Base-by-base conservation (phyloP, 2,888 invertebrate species). In the Aricia artaxerxes region DNA sequence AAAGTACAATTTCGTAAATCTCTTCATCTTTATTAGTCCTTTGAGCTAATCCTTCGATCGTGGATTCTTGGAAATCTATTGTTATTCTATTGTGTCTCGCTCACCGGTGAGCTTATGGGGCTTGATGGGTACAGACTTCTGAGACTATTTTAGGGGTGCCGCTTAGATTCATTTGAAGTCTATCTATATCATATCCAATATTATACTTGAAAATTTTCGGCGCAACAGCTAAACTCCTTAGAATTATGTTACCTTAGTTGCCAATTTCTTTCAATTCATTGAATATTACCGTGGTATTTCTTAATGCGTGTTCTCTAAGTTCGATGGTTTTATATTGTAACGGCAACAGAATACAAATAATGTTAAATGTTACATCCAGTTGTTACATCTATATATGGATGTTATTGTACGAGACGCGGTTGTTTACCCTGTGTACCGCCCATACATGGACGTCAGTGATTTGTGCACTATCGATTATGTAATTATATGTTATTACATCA, bases 391-490 rank as follows among this genome's bases (percentile, higher is more conserved):
- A 24, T 61, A 31, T 31, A 61, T 61, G 60, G 60, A 61, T 61
- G 24, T 61, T n/a, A 31, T 61, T 61, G 64, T 64, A 64, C 31
- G 64, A 24, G 64, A 24, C 9, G 64, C 64, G 64, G 31, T 64
- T 64, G 31, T 64, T 31, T 31, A 31, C 24, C 64, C 64, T 31
- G 64, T 64, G 64, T 64, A 64, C 11, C 64, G 31, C 64, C 82
- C 83, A 77, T 82, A 82, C 75, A 83, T 78, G 82, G 83, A 78
- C 78, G 64, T 73, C 78, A 80, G 80, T 81, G 82, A 83, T 82
- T 82, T 83, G 82, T 83, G 80, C 81, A 76, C 31, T 81, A 82
- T 83, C 83, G 80, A 81, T 83, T 80, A 80, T 81, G 80, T 79
- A 83, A 83, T 82, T 82, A 82, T 80, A 79, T 64, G 81, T 82